Base-by-base conservation (phyloP, 2,113 vertebrate genomes). In the Picathartes gymnocephalus region DNA sequence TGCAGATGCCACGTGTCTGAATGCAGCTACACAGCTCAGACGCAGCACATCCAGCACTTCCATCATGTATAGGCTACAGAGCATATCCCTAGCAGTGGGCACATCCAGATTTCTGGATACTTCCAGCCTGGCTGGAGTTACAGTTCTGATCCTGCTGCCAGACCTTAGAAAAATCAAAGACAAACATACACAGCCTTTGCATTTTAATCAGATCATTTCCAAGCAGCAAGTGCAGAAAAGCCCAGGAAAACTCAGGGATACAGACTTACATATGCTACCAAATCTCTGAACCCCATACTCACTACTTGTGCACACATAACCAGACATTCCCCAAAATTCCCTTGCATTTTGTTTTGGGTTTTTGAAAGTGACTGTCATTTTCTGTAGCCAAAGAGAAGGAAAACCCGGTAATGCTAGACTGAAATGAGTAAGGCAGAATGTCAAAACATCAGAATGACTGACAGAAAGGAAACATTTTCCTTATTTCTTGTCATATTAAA, bases 361-460 rank as follows among this genome's bases (percentile, higher is more conserved):
- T 86, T 71, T 70, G 73, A 25, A 45, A 91, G 48, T 19, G 28
- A 72, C 50, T 88, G 28, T 54, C 28, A 80, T 80, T 77, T 94
- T 87, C 71, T 77, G 86, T 42, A 86, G 86, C 74, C 88, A 90
- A 84, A 50, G 30, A 83, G 42, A 39, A 83, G 69, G 73, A 90
- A 93, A 88, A 81, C 10, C 13, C 39, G 87, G 58, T 61, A 97
- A 45, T 22, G 39, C 66, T 48, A 85, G 62, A 87, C 60, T 88
- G 48, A 88, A 93, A 86, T 68, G 39, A 90, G 3, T 58, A 72
- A 19, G 8, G 65, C 64, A 94, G 58, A 64, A 66, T 64, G 57
- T 78, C 82, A 94, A 92, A 95, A 95, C 60, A 88, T 56, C 37
- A 72, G 39, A 82, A 68, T 62, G 74, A 91, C 40, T 82, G 69